Evolutionary conservation across 1,140 invertebrate species (phyloP).

Genomic region (Penaeus chinensis): DNA sequence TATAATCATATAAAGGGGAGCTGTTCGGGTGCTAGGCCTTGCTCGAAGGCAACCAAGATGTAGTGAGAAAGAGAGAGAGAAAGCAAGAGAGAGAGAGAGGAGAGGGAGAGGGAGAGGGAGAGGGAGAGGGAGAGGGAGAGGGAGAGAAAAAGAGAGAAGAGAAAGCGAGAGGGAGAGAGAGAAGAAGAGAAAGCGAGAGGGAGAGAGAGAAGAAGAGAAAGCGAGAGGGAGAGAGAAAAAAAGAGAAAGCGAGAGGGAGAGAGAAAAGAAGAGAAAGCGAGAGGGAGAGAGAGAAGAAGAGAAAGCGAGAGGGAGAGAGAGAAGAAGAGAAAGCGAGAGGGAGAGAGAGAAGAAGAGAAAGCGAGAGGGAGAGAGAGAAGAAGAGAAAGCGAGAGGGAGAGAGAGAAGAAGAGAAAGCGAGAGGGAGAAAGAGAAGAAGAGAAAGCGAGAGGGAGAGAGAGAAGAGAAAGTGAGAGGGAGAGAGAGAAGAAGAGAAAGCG

Average conservation of each 20-base stretch:
- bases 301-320: too few relatives aligned
- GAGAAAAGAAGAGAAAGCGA: neutral
- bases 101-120: neutral
- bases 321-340: neutral
- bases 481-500: neutral
- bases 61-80: neutral
- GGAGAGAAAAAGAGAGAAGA: neutral
- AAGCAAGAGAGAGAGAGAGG: neutral
- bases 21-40: too few relatives aligned
- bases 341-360: neutral
- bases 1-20: too few relatives aligned
- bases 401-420: neutral
- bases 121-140: too few relatives aligned
- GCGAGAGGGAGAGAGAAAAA: too few relatives aligned
- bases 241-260: neutral
- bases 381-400: too few relatives aligned
- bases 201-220: too few relatives aligned
- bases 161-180: conserved; percentile 9
- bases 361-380: too few relatives aligned
- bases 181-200: too few relatives aligned
- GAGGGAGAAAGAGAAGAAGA: neutral
- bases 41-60: too few relatives aligned
- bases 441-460: neutral
- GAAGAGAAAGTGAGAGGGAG: neutral
- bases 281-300: too few relatives aligned